phyloP scores from a whole-genome alignment of 2,888 invertebrate species.

The Pelosia muscerda region DNA sequence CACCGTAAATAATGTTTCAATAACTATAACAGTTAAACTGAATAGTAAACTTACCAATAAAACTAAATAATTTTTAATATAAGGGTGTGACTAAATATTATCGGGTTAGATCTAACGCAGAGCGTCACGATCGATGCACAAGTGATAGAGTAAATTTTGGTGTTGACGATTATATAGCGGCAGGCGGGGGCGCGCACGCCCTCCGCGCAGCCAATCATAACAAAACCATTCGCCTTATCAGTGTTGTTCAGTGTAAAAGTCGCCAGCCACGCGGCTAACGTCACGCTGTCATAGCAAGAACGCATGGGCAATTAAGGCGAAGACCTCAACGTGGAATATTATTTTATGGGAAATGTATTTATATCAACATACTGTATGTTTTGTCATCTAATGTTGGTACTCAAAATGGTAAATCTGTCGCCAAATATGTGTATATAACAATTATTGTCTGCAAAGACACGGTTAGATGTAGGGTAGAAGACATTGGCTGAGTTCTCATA shows the following conservation, averaged over 20 bases:
- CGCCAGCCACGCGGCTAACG: conserved; percentile 71
- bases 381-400: too few species aligned
- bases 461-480: too few species aligned
- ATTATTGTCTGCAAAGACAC: too few species aligned
- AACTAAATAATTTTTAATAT: conserved; percentile 35
- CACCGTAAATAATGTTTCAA: background rate
- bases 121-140: conserved; percentile 56
- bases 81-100: conserved; percentile 37
- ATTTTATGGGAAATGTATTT: conserved; percentile 1
- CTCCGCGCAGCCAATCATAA: conserved; percentile 77
- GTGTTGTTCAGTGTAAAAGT: conserved; percentile 58
- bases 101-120: conserved; percentile 47
- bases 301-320: conserved; percentile 77
- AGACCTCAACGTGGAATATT: conserved; percentile 36
- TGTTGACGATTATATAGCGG: conserved; percentile 67
- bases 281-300: conserved; percentile 63
- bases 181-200: conserved; percentile 77
- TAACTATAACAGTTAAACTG: conserved; percentile 4
- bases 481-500: too few species aligned
- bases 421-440: too few species aligned
- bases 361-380: too few species aligned
- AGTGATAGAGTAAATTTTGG: conserved; percentile 57
- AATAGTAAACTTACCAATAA: conserved; percentile 39
- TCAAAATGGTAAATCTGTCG: too few species aligned
- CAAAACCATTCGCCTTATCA: conserved; percentile 58